Evolutionary conservation across 2,797 vertebrate genomes (phyloP).

Genomic region (Enteromius radiatus): DNA sequence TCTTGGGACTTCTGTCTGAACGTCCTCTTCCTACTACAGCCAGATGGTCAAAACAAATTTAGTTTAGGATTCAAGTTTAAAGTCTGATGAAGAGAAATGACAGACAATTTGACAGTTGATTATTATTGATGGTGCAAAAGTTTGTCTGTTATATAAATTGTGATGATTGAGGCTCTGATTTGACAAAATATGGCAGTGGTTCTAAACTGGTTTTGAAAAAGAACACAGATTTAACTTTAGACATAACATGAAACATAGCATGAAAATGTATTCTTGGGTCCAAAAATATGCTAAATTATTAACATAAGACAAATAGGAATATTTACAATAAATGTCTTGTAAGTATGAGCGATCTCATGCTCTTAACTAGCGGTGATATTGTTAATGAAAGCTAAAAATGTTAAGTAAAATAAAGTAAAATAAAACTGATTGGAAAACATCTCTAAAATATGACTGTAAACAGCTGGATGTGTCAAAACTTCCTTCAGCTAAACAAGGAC

Average conservation of each 20-base stretch:
- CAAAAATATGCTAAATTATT: background rate
- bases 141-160: background rate
- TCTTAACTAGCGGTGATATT: background rate
- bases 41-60: slow-evolving; percentile 31
- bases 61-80: background rate
- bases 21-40: background rate
- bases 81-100: slow-evolving; percentile 24
- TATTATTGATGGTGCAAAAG: background rate
- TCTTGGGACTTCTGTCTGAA: background rate
- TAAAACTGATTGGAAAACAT: background rate
- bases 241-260: background rate
- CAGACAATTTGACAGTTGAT: background rate
- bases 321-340: background rate
- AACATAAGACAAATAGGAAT: background rate
- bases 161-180: background rate
- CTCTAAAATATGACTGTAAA: background rate
- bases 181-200: background rate
- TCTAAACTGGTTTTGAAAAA: background rate
- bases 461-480: no score
- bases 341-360: background rate
- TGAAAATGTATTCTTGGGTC: background rate
- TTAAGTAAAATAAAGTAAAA: background rate
- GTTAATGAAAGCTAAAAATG: background rate
- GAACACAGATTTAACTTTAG: background rate
- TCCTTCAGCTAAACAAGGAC: no score